Conservation (phyloP, 2,113 vertebrate species). For the Orientallactaga bullata region DNA sequence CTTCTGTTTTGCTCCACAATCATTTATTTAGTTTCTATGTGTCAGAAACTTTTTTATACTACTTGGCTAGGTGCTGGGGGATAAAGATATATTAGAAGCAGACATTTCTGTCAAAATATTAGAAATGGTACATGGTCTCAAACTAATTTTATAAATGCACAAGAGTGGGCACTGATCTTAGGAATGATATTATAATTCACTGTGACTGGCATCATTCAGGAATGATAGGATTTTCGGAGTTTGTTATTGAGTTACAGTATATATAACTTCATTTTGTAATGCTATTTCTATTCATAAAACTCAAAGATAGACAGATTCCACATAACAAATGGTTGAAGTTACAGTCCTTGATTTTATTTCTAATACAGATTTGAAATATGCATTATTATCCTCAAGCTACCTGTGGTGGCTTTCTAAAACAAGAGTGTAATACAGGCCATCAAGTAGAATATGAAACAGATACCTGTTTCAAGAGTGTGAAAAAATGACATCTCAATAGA, state of each 20-base stretch:
- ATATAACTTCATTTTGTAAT: slow-evolving; percentile 44
- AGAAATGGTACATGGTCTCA: neutral
- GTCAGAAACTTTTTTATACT: slow-evolving; percentile 5
- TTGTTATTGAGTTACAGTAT: neutral
- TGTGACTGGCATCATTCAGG: neutral
- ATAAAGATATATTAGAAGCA: slow-evolving; percentile 8
- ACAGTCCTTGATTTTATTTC: neutral
- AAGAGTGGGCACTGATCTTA: neutral
- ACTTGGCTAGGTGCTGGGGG: neutral
- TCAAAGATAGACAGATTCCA: neutral
- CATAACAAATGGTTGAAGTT: neutral
- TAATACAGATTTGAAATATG: neutral
- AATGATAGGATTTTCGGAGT: neutral
- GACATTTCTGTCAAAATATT: neutral
- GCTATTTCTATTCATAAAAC: slow-evolving; percentile 7
- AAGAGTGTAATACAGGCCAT: neutral
- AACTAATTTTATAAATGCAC: neutral
- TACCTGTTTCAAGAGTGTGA: neutral
- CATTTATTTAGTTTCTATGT: slow-evolving; percentile 11
- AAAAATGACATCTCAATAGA: neutral
- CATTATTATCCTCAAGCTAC: neutral
- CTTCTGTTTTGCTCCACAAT: slow-evolving; percentile 10
- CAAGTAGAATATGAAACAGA: slow-evolving; percentile 19
- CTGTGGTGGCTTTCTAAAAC: neutral
- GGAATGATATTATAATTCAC: neutral